Conservation (phyloP, 2,113 vertebrate species). For the Micromys minutus region DNA sequence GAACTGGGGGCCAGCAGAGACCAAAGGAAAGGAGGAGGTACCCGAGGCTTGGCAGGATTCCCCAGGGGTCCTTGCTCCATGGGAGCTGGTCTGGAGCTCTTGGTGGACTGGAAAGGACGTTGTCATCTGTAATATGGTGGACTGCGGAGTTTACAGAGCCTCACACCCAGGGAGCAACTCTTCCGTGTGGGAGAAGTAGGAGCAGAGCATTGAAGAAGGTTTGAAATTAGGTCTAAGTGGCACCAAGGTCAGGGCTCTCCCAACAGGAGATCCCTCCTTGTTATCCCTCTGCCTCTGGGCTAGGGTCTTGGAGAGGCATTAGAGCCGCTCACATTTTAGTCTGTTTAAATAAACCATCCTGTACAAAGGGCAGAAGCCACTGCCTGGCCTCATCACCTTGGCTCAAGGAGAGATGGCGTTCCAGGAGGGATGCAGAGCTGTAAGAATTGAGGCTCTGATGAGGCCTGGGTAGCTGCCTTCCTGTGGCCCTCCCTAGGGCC, state of each 20-base stretch:
- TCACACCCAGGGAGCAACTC: not conserved
- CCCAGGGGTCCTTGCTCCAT: not conserved
- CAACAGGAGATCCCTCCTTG: constrained; percentile 11
- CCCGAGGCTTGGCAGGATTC: not conserved
- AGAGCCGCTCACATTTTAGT: constrained; percentile 67
- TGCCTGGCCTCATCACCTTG: constrained; percentile 77
- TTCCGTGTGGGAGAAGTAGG: not conserved
- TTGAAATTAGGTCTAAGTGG: not conserved
- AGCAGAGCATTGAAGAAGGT: constrained; percentile 7
- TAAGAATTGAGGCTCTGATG: not conserved
- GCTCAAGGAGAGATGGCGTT: constrained; percentile 74
- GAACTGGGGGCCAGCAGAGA: constrained; percentile 40
- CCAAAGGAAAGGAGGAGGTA: constrained; percentile 19
- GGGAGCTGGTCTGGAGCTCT: constrained; percentile 14
- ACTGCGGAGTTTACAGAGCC: constrained; percentile 49
- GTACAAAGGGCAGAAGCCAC: constrained; percentile 75
- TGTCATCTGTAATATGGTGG: not conserved
- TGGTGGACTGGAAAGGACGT: not conserved
- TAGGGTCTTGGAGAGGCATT: constrained; percentile 50
- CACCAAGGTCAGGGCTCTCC: constrained; percentile 44
- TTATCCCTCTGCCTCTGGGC: constrained; percentile 49
- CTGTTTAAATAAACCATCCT: constrained; percentile 76
- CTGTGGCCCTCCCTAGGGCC: constrained; percentile 47
- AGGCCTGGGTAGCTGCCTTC: constrained; percentile 62
- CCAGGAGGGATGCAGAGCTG: constrained; percentile 41